Conservation (phyloP, 37 sponge, comb jelly and placozoan genomes). For the Hormiphora californensis region DNA sequence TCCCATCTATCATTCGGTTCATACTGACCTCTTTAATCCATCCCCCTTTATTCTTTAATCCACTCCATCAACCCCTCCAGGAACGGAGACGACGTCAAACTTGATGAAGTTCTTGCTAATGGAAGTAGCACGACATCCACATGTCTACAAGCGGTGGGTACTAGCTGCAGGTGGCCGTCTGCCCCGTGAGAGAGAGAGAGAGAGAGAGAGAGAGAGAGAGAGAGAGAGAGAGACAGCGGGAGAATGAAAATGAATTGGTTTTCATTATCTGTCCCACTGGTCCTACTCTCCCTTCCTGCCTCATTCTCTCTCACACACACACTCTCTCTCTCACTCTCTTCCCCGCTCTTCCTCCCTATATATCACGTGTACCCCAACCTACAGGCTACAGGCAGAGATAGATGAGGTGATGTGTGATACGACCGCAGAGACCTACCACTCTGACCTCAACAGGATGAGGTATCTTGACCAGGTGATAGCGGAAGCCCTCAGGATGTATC, state of each 20-base stretch:
- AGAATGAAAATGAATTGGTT: no score
- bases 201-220: background rate
- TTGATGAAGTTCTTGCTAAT: slow-evolving; percentile 29
- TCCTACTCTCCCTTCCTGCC: no score
- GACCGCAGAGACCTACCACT: slow-evolving; percentile 14
- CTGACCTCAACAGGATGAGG: slow-evolving; percentile 2
- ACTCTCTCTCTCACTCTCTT: background rate
- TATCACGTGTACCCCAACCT: no score
- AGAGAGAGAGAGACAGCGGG: no score
- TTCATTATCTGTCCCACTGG: no score
- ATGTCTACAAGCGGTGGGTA: slow-evolving; percentile 4
- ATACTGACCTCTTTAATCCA: no score
- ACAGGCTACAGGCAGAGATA: slow-evolving; percentile 37
- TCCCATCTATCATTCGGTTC: no score
- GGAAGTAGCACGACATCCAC: slow-evolving; percentile 10
- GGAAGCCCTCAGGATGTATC: slow-evolving; percentile 14
- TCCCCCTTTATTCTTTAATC: no score
- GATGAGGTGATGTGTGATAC: background rate
- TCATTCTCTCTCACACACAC: no score
- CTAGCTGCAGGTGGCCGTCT: background rate
- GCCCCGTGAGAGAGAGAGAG: background rate
- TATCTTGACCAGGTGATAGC: slow-evolving; percentile 15
- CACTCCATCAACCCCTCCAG: no score
- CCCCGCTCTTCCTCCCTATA: background rate
- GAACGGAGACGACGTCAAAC: slow-evolving; percentile 7